These are phyloP conservation scores for Cephus rjabovi DNA, from an alignment of 2,888 invertebrate species.

Conservation along the genomic window DNA sequence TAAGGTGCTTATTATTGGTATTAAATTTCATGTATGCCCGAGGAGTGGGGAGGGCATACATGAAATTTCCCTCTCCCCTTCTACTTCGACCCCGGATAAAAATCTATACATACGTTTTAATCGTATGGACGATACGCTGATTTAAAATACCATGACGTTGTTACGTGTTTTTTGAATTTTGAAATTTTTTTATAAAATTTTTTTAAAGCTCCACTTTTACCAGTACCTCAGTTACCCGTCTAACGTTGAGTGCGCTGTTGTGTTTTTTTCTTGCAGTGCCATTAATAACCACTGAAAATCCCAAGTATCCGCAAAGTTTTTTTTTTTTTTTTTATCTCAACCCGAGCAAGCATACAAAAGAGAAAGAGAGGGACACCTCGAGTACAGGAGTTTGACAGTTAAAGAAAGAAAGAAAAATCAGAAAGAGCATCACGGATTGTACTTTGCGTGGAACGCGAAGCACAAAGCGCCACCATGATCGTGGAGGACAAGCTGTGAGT, in stretches of 20 bases:
- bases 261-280: slow-evolving; percentile 62
- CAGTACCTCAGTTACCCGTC: background rate
- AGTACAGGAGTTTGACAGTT: slow-evolving; percentile 2
- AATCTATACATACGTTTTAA: background rate
- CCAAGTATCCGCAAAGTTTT: slow-evolving; percentile 16
- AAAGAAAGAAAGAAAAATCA: slow-evolving; percentile 14
- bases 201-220: background rate
- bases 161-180: background rate
- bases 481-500: slow-evolving; percentile 66
- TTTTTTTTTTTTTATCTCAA: background rate
- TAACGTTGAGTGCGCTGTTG: slow-evolving; percentile 33
- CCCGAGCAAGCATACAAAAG: slow-evolving; percentile 7
- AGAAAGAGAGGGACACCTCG: slow-evolving; percentile 8
- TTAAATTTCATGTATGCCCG: background rate
- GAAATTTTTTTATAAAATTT: too few relatives aligned
- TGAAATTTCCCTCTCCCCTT: too few relatives aligned
- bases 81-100: background rate
- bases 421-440: background rate
- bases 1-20: background rate
- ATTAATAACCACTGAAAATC: slow-evolving; percentile 43
- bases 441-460: background rate
- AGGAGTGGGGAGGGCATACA: too few relatives aligned
- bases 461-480: slow-evolving; percentile 61
- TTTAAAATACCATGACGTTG: background rate
- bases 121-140: background rate